A percentile compares a stretch with the other conserved stretches of the same genome.
Evolutionary conservation across 2,888 invertebrate genomes (phyloP).

Genomic region (Lepetodrilus schrolli): DNA sequence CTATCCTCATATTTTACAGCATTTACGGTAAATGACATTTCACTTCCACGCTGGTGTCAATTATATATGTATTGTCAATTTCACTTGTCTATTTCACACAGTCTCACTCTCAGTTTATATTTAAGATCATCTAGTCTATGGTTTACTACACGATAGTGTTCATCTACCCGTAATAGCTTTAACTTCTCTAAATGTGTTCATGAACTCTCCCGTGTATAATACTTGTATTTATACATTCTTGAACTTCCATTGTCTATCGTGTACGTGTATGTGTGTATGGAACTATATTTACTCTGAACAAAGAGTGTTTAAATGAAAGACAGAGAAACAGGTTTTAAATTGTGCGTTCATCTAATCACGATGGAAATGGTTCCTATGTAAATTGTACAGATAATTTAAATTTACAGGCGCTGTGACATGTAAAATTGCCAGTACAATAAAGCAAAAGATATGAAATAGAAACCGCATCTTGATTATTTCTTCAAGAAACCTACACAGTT

Average conservation of each 20-base stretch:
- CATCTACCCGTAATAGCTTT: no score
- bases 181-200: no score
- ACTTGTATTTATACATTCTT: slow-evolving; percentile 22
- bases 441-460: slow-evolving; percentile 13
- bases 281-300: background rate
- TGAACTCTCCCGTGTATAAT: no score
- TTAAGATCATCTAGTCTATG: background rate
- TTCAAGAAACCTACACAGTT: background rate
- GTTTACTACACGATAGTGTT: background rate
- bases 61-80: no score
- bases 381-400: slow-evolving; percentile 26
- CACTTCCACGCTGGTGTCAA: no score
- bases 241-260: background rate
- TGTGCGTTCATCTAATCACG: background rate
- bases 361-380: slow-evolving; percentile 14
- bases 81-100: no score
- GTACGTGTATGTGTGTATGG: slow-evolving; percentile 15
- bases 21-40: no score
- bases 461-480: background rate
- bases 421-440: slow-evolving; percentile 17
- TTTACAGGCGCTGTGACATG: slow-evolving; percentile 14
- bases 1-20: slow-evolving; percentile 8
- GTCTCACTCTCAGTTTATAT: background rate
- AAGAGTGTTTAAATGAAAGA: slow-evolving; percentile 3
- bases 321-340: slow-evolving; percentile 2